These are phyloP conservation scores for Abrostola tripartita DNA, from an alignment of 2,888 invertebrate genomes.

Conservation along the genomic window DNA sequence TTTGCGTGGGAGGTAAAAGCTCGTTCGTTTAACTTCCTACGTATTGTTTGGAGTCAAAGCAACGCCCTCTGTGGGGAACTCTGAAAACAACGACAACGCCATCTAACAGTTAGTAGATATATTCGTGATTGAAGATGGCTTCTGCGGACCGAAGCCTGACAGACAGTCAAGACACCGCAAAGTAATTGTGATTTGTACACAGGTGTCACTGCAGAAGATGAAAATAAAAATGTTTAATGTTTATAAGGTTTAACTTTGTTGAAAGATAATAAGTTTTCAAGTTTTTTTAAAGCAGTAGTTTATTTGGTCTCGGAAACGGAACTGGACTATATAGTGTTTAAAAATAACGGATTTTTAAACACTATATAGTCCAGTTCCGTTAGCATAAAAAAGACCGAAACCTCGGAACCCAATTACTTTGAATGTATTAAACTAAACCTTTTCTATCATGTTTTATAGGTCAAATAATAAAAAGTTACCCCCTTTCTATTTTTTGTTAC, in stretches of 20 bases:
- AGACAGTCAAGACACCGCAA: neutral
- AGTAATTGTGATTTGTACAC: conserved; percentile 1
- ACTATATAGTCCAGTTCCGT: too few species aligned
- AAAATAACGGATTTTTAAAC: too few species aligned
- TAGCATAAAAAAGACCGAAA: too few species aligned
- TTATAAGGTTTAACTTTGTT: neutral
- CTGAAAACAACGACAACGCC: conserved; percentile 56
- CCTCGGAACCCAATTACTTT: too few species aligned
- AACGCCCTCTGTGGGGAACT: conserved; percentile 58
- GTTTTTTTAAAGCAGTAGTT: too few species aligned
- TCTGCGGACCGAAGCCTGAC: neutral
- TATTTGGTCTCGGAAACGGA: too few species aligned
- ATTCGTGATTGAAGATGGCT: neutral
- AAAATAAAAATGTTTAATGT: neutral
- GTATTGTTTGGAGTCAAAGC: conserved; percentile 24
- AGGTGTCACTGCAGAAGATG: conserved; percentile 26
- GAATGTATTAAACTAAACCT: too few species aligned
- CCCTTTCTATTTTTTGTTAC: too few species aligned
- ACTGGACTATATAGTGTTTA: too few species aligned
- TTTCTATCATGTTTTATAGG: too few species aligned
- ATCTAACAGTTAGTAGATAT: conserved; percentile 52
- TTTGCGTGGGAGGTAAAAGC: conserved; percentile 63
- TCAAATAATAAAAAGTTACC: too few species aligned
- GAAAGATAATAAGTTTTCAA: too few species aligned
- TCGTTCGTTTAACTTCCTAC: conserved; percentile 48